Evolutionary conservation across 2,888 invertebrate species (phyloP).

Genomic region (Hirtodrosophila trivittata): DNA sequence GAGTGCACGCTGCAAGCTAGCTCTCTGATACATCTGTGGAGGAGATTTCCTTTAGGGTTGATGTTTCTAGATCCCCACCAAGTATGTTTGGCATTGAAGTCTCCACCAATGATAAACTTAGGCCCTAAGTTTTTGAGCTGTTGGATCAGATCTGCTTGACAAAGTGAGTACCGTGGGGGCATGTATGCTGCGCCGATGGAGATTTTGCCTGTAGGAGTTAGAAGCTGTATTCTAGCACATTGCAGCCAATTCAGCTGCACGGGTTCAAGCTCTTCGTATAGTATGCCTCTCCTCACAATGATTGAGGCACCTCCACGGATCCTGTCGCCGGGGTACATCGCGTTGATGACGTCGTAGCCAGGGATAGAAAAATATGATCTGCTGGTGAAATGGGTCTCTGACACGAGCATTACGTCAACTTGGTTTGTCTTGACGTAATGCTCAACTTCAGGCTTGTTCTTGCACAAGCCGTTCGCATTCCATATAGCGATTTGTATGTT

Average conservation of each 20-base stretch:
- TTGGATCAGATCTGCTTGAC: background rate
- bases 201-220: background rate
- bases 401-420: background rate
- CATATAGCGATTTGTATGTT: background rate
- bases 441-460: slow-evolving; percentile 13
- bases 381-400: slow-evolving; percentile 6
- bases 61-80: slow-evolving; percentile 4
- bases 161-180: slow-evolving; percentile 4
- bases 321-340: background rate
- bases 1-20: slow-evolving; percentile 10
- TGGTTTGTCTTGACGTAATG: slow-evolving; percentile 3
- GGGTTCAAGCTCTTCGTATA: background rate
- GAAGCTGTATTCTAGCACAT: background rate
- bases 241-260: background rate
- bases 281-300: background rate
- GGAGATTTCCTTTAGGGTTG: slow-evolving; percentile 3
- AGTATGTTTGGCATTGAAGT: slow-evolving; percentile 9
- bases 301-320: slow-evolving; percentile 4
- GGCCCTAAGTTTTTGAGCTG: slow-evolving; percentile 5
- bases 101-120: slow-evolving; percentile 6
- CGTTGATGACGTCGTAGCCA: background rate
- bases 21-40: slow-evolving; percentile 1
- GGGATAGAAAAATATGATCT: slow-evolving; percentile 13
- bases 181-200: slow-evolving; percentile 3
- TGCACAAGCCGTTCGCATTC: slow-evolving; percentile 15